Evolutionary conservation across 2,888 invertebrate species (phyloP).

Genomic region (Portevinia maculata): DNA sequence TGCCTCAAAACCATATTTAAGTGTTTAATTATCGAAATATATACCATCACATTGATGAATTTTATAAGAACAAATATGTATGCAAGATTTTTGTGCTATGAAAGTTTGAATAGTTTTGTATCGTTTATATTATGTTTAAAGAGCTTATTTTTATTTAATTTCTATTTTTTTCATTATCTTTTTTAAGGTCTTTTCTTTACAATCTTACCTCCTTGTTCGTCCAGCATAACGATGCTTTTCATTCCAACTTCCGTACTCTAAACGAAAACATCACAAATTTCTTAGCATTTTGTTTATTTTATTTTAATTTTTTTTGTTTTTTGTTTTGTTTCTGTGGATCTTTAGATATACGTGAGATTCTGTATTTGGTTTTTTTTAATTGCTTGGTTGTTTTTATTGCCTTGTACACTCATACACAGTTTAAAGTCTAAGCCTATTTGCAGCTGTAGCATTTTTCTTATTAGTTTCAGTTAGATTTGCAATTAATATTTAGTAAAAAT

Average conservation of each 20-base stretch:
- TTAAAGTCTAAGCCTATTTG: conserved; percentile 60
- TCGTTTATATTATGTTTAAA: conserved; percentile 33
- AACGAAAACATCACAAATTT: conserved; percentile 85
- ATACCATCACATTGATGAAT: conserved; percentile 54
- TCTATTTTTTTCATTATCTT: conserved; percentile 49
- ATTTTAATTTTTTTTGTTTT: conserved; percentile 56
- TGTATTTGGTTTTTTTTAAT: conserved; percentile 24
- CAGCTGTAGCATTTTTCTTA: conserved; percentile 69
- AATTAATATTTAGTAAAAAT: conserved; percentile 37
- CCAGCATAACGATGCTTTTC: conserved; percentile 99
- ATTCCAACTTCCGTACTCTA: conserved; percentile 99
- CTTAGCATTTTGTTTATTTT: conserved; percentile 75
- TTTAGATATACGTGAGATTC: conserved; percentile 62
- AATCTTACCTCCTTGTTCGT: conserved; percentile 99
- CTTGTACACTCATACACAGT: conserved; percentile 63
- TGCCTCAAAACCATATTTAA: too few relatives aligned
- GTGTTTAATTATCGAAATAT: conserved; percentile 3
- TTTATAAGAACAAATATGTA: background rate
- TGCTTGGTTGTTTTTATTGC: conserved; percentile 33
- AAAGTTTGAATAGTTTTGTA: conserved; percentile 39
- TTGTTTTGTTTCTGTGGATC: conserved; percentile 68
- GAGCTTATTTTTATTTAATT: conserved; percentile 16
- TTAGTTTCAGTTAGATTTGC: conserved; percentile 76
- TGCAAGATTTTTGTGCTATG: conserved; percentile 56
- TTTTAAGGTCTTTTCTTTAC: conserved; percentile 79